Percentiles rank a stretch among this genome's conserved stretches.
These are phyloP conservation scores for Adoxophyes honmai DNA, from an alignment of 1,140 invertebrate species.

Conservation along the genomic window DNA sequence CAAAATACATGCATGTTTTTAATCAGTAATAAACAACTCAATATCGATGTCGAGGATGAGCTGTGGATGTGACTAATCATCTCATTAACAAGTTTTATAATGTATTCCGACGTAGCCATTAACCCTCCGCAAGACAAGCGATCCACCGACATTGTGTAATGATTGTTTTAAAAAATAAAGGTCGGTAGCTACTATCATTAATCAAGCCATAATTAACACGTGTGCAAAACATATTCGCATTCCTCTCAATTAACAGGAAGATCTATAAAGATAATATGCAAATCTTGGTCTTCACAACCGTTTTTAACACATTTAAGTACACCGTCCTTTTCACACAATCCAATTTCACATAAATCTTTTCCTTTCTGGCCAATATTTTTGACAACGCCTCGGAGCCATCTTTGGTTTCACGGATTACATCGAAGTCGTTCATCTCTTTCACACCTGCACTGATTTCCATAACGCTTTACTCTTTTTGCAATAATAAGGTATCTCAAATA, in stretches of 20 bases:
- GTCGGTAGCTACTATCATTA: conserved; percentile 48
- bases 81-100: too few relatives aligned
- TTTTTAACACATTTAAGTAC: conserved; percentile 29
- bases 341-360: conserved; percentile 17
- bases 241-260: conserved; percentile 53
- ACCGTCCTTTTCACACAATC: conserved; percentile 11
- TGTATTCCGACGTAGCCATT: too few relatives aligned
- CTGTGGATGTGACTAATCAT: too few relatives aligned
- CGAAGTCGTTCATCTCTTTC: conserved; percentile 27
- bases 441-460: conserved; percentile 4
- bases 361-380: conserved; percentile 21
- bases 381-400: conserved; percentile 7
- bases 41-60: too few relatives aligned
- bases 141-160: not conserved
- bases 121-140: too few relatives aligned
- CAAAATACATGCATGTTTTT: too few relatives aligned
- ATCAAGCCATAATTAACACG: conserved; percentile 57
- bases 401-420: conserved; percentile 12
- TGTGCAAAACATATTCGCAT: conserved; percentile 42
- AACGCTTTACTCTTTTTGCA: conserved; percentile 16
- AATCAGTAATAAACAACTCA: too few relatives aligned
- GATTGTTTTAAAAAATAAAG: conserved; percentile 45
- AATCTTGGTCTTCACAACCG: conserved; percentile 39
- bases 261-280: conserved; percentile 54
- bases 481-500: conserved; percentile 20